Percentiles rank a stretch among this genome's conserved stretches.
phyloP scores from a whole-genome alignment of 2,888 invertebrate species.

The Lithophane socia region DNA sequence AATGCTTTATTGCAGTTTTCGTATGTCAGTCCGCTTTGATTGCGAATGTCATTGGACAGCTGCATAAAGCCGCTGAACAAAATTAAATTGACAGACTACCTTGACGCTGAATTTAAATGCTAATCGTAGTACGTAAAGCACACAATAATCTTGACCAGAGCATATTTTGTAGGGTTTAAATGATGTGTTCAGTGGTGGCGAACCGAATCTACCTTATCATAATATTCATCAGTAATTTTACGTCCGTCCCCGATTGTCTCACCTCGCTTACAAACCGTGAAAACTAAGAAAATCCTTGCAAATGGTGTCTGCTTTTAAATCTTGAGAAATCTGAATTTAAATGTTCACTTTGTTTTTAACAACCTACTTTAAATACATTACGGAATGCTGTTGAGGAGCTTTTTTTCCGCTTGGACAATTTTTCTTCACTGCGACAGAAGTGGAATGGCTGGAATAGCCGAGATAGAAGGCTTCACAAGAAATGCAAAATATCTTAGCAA shows the following conservation, averaged over 20 bases:
- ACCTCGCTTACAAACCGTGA: conserved; percentile 9
- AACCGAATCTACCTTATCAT: conserved; percentile 1
- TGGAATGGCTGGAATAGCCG: conserved; percentile 23
- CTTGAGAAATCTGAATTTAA: conserved; percentile 55
- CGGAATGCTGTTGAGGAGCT: conserved; percentile 18
- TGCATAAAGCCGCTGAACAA: neutral
- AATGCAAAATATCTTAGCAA: neutral
- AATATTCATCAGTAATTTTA: conserved; percentile 11
- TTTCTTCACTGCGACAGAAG: conserved; percentile 17
- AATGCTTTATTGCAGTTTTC: conserved; percentile 11
- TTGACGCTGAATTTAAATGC: neutral
- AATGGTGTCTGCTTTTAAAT: conserved; percentile 46
- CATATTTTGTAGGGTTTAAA: neutral
- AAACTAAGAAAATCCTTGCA: conserved; percentile 24
- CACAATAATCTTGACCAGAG: neutral
- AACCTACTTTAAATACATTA: conserved; percentile 54
- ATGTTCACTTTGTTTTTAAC: conserved; percentile 50
- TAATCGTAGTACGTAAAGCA: no score
- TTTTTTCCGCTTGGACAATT: conserved; percentile 15
- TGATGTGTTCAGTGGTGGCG: neutral
- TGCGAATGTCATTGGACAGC: conserved; percentile 26
- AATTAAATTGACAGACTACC: neutral
- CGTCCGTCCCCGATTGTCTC: neutral
- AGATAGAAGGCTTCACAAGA: conserved; percentile 1
- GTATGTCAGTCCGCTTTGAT: conserved; percentile 11